Conservation (phyloP, 2,888 invertebrate species). For the Noctua janthina region DNA sequence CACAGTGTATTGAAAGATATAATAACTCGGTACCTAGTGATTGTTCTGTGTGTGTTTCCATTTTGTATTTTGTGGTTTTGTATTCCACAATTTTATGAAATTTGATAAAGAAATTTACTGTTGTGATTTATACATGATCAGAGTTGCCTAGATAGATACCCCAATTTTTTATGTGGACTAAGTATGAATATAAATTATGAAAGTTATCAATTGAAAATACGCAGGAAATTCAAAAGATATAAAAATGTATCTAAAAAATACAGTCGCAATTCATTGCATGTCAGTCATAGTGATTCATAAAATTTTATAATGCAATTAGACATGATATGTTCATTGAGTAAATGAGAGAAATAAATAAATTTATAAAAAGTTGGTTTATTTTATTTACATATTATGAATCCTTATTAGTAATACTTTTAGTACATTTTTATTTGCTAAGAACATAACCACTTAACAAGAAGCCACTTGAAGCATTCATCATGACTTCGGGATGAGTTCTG, state of each 20-base stretch:
- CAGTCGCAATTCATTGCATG: slow-evolving; percentile 73
- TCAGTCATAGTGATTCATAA: slow-evolving; percentile 76
- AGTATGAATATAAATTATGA: slow-evolving; percentile 52
- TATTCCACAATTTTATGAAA: slow-evolving; percentile 62
- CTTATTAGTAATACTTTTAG: slow-evolving; percentile 21
- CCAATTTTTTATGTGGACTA: slow-evolving; percentile 57
- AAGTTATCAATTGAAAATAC: slow-evolving; percentile 41
- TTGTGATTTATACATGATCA: slow-evolving; percentile 65
- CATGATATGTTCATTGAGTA: slow-evolving; percentile 82
- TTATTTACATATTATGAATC: slow-evolving; percentile 56
- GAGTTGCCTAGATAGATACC: slow-evolving; percentile 60
- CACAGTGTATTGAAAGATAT: slow-evolving; percentile 48
- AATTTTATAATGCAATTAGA: slow-evolving; percentile 84
- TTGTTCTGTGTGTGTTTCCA: slow-evolving; percentile 61
- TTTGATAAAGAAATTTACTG: slow-evolving; percentile 67
- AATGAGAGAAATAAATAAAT: slow-evolving; percentile 83
- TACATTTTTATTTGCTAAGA: slow-evolving; percentile 81
- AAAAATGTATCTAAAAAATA: slow-evolving; percentile 62
- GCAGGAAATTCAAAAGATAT: slow-evolving; percentile 41
- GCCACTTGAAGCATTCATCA: slow-evolving; percentile 97
- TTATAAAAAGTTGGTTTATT: slow-evolving; percentile 71
- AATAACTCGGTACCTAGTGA: slow-evolving; percentile 49
- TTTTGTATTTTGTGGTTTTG: slow-evolving; percentile 65
- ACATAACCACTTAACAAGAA: slow-evolving; percentile 95
- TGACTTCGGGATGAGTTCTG: slow-evolving; percentile 98